These are phyloP conservation scores for Danionella cerebrum DNA, from an alignment of 2,113 vertebrate species.

Conservation along the genomic window DNA sequence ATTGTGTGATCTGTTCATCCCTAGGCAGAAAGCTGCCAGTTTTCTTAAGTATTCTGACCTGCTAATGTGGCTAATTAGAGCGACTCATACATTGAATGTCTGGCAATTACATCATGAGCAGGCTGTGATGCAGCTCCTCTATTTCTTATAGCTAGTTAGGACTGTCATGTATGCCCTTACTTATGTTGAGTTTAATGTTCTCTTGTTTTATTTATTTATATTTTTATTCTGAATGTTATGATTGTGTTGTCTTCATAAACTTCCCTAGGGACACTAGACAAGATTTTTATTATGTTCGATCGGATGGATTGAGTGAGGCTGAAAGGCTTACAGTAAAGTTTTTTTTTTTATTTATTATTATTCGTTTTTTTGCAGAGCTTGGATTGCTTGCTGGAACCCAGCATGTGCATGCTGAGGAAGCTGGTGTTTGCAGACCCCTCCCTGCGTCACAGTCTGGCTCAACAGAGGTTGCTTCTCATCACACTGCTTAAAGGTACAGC, in stretches of 20 bases:
- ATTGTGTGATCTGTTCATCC: conserved; percentile 48
- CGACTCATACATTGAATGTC: conserved; percentile 35
- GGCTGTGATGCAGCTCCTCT: background rate
- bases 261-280: background rate
- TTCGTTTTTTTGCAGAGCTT: conserved; percentile 59
- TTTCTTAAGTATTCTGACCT: conserved; percentile 37
- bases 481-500: conserved; percentile 77
- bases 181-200: background rate
- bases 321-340: background rate
- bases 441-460: conserved; percentile 71
- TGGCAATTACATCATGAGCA: conserved; percentile 31
- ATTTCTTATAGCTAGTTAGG: conserved; percentile 13
- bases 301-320: background rate
- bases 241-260: background rate
- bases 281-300: background rate
- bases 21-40: conserved; percentile 24
- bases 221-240: background rate
- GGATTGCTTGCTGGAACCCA: conserved; percentile 73
- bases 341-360: conserved; percentile 22
- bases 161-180: background rate
- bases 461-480: conserved; percentile 68
- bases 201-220: background rate
- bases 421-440: conserved; percentile 74
- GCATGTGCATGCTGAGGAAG: conserved; percentile 78
- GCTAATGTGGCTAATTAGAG: conserved; percentile 43